Percentiles rank a stretch among this genome's conserved stretches.
phyloP scores from a whole-genome alignment of 2,888 invertebrate species.

The Drepana falcataria region DNA sequence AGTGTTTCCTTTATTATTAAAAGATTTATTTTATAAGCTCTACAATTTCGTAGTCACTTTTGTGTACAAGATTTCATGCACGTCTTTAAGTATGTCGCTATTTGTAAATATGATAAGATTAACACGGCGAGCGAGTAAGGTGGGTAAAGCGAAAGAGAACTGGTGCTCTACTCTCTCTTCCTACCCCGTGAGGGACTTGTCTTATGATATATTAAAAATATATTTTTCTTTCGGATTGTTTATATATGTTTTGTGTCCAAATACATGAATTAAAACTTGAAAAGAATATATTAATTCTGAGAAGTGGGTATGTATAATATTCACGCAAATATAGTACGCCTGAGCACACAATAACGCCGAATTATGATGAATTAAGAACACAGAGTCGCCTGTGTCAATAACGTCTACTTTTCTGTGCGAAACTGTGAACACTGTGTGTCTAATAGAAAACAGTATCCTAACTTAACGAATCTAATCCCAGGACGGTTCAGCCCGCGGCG shows the following conservation, averaged over 20 bases:
- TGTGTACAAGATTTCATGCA: background rate
- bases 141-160: too few relatives aligned
- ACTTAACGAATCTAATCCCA: constrained; percentile 64
- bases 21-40: background rate
- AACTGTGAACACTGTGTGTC: constrained; percentile 19
- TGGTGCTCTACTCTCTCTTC: too few relatives aligned
- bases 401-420: constrained; percentile 8
- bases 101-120: too few relatives aligned
- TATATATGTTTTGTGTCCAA: too few relatives aligned
- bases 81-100: background rate
- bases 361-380: constrained; percentile 6
- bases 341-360: background rate
- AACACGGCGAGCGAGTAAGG: too few relatives aligned
- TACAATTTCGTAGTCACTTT: background rate
- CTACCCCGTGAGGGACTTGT: too few relatives aligned
- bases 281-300: too few relatives aligned
- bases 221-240: too few relatives aligned
- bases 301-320: background rate
- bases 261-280: too few relatives aligned
- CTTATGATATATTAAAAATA: too few relatives aligned
- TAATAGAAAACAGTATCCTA: constrained; percentile 32
- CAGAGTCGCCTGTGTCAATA: constrained; percentile 15
- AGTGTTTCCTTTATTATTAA: constrained; percentile 3
- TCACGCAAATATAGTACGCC: background rate
- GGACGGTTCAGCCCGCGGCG: constrained; percentile 53